Conservation (phyloP, 2,888 invertebrate genomes). For the Pachydiplax longipennis region DNA sequence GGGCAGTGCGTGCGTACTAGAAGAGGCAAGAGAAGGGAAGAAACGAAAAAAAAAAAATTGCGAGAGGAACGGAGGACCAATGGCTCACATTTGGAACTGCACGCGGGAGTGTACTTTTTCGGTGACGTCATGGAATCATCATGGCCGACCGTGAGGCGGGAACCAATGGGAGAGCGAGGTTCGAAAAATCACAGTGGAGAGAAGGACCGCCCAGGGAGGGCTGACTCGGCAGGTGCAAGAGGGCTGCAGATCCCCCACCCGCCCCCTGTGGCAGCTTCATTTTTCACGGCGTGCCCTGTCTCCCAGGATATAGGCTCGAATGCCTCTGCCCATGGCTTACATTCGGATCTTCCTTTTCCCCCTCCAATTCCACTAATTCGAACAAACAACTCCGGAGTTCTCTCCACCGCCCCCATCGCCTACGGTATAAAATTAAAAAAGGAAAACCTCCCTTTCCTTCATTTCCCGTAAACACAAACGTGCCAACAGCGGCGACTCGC, state of each 20-base stretch:
- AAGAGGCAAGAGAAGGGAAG: not conserved
- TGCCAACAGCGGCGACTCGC: slow-evolving; percentile 6
- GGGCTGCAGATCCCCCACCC: not conserved
- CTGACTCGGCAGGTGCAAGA: slow-evolving; percentile 32
- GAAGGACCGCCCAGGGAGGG: slow-evolving; percentile 33
- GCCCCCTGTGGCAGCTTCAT: slow-evolving; percentile 26
- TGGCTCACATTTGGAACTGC: slow-evolving; percentile 35
- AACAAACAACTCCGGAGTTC: slow-evolving; percentile 15
- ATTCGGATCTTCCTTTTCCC: slow-evolving; percentile 24
- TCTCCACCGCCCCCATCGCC: not conserved
- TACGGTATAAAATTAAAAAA: slow-evolving; percentile 36
- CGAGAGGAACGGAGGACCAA: slow-evolving; percentile 15
- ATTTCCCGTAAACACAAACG: slow-evolving; percentile 11
- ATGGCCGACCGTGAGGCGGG: slow-evolving; percentile 44
- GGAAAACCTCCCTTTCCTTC: slow-evolving; percentile 30
- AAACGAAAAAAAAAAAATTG: not conserved
- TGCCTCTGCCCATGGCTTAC: slow-evolving; percentile 38
- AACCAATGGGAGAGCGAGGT: slow-evolving; percentile 21
- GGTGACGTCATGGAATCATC: slow-evolving; percentile 41
- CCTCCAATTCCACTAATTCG: slow-evolving; percentile 28
- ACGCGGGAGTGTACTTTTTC: slow-evolving; percentile 44
- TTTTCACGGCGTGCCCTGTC: slow-evolving; percentile 34
- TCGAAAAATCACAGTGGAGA: slow-evolving; percentile 32
- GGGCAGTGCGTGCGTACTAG: not conserved
- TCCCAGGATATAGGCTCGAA: slow-evolving; percentile 33